A percentile compares a stretch with the other conserved stretches of the same genome.
Conservation (phyloP, 2,797 vertebrate species). For the Cheirogaleus major region DNA sequence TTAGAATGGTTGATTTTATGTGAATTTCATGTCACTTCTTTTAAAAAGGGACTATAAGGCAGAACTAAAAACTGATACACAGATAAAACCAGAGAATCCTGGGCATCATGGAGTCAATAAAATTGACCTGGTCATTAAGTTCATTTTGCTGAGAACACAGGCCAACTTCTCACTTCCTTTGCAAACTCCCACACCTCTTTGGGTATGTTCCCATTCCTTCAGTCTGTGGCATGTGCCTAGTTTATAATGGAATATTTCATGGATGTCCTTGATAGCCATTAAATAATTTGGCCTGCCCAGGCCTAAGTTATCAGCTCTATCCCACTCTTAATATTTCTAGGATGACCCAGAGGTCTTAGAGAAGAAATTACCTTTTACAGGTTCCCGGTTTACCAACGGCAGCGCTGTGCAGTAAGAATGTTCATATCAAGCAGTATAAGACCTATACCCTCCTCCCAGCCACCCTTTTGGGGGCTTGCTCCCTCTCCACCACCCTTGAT, state of each 20-base stretch:
- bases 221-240: neutral
- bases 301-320: neutral
- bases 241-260: neutral
- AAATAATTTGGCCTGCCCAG: neutral
- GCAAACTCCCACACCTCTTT: neutral
- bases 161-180: neutral
- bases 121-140: neutral
- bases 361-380: neutral
- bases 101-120: neutral
- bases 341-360: neutral
- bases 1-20: constrained; percentile 2
- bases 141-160: neutral
- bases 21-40: neutral
- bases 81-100: neutral
- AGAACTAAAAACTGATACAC: neutral
- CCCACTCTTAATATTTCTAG: neutral
- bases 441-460: neutral
- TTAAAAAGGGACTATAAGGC: neutral
- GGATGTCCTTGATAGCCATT: neutral
- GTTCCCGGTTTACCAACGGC: neutral
- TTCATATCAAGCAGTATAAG: neutral
- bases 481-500: neutral
- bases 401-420: neutral
- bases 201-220: neutral
- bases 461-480: neutral